Percentiles rank a stretch among this genome's conserved stretches.
Conservation (phyloP, 1,140 invertebrate species). For the Dinothrombium tinctorium region DNA sequence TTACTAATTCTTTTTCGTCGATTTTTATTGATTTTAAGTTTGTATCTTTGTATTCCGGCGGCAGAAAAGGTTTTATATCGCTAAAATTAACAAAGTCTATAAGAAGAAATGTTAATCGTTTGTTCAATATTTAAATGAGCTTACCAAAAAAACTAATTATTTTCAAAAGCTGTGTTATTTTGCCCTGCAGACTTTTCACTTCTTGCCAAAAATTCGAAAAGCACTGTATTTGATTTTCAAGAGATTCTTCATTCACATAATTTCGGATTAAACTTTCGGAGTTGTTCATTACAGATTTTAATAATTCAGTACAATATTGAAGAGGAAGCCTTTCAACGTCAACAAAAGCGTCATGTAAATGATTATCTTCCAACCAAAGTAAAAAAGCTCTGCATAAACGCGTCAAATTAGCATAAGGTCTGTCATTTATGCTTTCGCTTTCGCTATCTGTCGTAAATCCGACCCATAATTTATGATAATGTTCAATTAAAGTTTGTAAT, state of each 20-base stretch:
- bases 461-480: slow-evolving; percentile 3
- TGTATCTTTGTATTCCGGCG: too few relatives aligned
- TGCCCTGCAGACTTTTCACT: background rate
- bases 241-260: slow-evolving; percentile 1
- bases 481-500: slow-evolving; percentile 7
- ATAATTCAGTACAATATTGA: slow-evolving; percentile 8
- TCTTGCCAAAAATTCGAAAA: background rate
- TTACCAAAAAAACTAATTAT: too few relatives aligned
- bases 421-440: too few relatives aligned
- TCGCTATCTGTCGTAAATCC: background rate
- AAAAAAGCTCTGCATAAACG: slow-evolving; percentile 9
- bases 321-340: slow-evolving; percentile 8
- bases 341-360: slow-evolving; percentile 9
- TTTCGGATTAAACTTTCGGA: background rate
- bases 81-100: too few relatives aligned
- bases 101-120: too few relatives aligned
- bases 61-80: too few relatives aligned
- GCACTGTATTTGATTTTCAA: background rate
- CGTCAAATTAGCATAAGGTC: too few relatives aligned
- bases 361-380: slow-evolving; percentile 9
- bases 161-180: too few relatives aligned
- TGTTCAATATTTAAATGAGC: too few relatives aligned
- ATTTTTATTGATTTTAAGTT: too few relatives aligned
- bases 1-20: too few relatives aligned
- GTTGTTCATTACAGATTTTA: slow-evolving; percentile 6